Conservation (phyloP, 2,113 vertebrate species). For the Haplotaxodon microlepis region DNA sequence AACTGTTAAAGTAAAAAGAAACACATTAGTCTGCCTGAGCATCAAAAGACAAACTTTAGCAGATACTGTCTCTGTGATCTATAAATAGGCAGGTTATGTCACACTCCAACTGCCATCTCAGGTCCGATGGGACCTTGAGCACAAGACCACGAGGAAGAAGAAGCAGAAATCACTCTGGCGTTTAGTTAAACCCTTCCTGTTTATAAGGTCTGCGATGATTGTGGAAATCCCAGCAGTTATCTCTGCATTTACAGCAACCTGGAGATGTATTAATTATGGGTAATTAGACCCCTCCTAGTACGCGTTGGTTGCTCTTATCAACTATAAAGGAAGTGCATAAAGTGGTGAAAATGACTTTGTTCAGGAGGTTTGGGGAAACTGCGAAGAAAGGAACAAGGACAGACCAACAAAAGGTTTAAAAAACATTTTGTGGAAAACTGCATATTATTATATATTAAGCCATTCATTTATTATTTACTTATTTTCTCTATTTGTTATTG, state of each 20-base stretch:
- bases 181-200: conserved; percentile 71
- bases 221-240: conserved; percentile 30
- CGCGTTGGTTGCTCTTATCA: conserved; percentile 37
- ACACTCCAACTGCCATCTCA: neutral
- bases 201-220: conserved; percentile 34
- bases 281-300: conserved; percentile 67
- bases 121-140: neutral
- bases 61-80: neutral
- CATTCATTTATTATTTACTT: neutral
- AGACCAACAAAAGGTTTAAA: neutral
- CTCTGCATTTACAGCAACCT: neutral
- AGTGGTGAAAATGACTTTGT: neutral
- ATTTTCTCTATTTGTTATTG: neutral
- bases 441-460: neutral
- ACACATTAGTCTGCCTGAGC: conserved; percentile 5
- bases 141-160: neutral
- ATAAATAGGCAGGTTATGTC: neutral
- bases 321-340: conserved; percentile 12
- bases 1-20: conserved; percentile 37
- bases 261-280: conserved; percentile 43
- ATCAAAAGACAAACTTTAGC: conserved; percentile 9
- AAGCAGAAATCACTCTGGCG: neutral
- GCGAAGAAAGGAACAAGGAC: neutral
- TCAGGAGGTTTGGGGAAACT: neutral
- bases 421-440: neutral